A percentile compares a stretch with the other conserved stretches of the same genome.
These are phyloP conservation scores for Palythoa grandiflora DNA, from an alignment of 92 coral and sea anemone species.

Conservation along the genomic window DNA sequence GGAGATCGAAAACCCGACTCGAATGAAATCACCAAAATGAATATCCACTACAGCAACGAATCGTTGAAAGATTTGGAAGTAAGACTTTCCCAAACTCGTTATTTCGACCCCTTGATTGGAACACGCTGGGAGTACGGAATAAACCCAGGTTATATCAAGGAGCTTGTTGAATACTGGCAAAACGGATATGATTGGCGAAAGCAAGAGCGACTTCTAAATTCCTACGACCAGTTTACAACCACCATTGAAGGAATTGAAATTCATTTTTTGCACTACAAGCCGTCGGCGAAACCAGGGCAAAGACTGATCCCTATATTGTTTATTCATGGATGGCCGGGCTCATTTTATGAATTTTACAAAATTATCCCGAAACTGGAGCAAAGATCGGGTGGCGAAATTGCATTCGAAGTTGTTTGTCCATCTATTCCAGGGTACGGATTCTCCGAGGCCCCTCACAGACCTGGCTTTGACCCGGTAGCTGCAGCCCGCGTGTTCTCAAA, in stretches of 20 bases:
- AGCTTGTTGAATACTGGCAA: slow-evolving; percentile 81
- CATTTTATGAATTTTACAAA: slow-evolving; percentile 92
- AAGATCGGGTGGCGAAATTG: slow-evolving; percentile 65
- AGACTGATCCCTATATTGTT: slow-evolving; percentile 80
- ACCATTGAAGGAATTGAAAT: slow-evolving; percentile 80
- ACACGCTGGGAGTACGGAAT: slow-evolving; percentile 91
- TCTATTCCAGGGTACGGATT: slow-evolving; percentile 97
- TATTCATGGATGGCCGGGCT: slow-evolving; percentile 99
- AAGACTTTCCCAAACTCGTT: slow-evolving; percentile 79
- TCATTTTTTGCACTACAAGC: slow-evolving; percentile 86
- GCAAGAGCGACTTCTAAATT: slow-evolving; percentile 79
- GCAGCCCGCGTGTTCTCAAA: slow-evolving; percentile 84
- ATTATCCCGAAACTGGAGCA: slow-evolving; percentile 67
- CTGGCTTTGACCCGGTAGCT: slow-evolving; percentile 68
- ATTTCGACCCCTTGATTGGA: slow-evolving; percentile 77
- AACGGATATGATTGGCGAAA: slow-evolving; percentile 83
- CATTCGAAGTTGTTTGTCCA: slow-evolving; percentile 91
- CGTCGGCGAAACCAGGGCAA: slow-evolving; percentile 70
- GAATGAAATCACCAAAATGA: slow-evolving; percentile 57
- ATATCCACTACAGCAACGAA: slow-evolving; percentile 61
- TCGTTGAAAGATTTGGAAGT: slow-evolving; percentile 72
- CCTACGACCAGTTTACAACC: slow-evolving; percentile 73
- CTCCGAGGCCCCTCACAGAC: slow-evolving; percentile 91
- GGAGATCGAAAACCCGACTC: slow-evolving; percentile 58
- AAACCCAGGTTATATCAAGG: slow-evolving; percentile 70